Evolutionary conservation across 2,797 vertebrate species (phyloP).

Genomic region (Heteromormyrus szaboi): DNA sequence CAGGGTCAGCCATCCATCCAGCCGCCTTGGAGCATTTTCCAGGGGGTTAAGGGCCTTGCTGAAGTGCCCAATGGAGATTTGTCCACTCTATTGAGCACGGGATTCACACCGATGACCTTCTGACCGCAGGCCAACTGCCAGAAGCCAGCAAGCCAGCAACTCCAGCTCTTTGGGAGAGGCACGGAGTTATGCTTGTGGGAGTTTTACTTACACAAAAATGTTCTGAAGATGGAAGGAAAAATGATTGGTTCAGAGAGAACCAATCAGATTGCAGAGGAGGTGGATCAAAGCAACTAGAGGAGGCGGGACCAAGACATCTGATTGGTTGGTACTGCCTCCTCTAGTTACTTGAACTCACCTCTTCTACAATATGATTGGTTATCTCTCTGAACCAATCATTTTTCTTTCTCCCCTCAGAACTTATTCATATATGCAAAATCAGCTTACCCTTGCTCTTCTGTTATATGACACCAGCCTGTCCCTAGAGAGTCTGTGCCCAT

Average conservation of each 20-base stretch:
- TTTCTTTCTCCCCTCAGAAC: not conserved
- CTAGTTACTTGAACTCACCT: not conserved
- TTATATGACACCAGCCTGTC: not conserved
- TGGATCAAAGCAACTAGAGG: not conserved
- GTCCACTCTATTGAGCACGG: not conserved
- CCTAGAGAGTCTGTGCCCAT: not conserved
- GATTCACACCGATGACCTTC: not conserved
- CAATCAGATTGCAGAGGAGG: not conserved
- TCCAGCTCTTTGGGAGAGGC: not conserved
- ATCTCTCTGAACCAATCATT: not conserved
- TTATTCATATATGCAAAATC: not conserved
- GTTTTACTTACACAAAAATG: not conserved
- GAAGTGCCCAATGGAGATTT: not conserved
- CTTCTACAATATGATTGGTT: not conserved
- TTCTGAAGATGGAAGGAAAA: not conserved
- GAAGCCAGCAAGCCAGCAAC: not conserved
- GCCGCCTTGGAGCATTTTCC: not conserved
- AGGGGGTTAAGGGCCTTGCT: not conserved
- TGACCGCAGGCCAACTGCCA: not conserved
- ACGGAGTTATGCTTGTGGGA: not conserved
- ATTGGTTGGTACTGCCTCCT: not conserved
- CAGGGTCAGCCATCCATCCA: not conserved
- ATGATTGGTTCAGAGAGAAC: not conserved
- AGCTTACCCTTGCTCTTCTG: not conserved
- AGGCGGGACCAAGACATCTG: not conserved